Evolutionary conservation across 2,113 vertebrate genomes (phyloP), one percentile per base, ranked within the genome.

Genomic region (Pagrus major): DNA sequence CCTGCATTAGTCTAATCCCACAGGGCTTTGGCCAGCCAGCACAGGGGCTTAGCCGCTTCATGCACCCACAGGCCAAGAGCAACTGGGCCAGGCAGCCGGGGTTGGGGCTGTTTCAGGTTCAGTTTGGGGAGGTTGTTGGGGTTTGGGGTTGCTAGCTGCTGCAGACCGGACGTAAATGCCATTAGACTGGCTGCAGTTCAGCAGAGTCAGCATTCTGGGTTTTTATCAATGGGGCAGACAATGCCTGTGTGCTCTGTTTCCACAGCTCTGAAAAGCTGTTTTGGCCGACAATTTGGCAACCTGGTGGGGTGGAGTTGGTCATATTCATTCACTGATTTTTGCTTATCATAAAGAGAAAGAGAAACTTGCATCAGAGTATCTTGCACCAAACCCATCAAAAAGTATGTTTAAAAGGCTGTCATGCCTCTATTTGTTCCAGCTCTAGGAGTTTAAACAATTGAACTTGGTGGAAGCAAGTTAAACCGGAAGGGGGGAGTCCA

Each of bases 161-260:
- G 60, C 75, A 69, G 69, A 90, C 87, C 78, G 86, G 87, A 91
- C 76, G 51, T 85, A 78, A 68, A 85, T 68, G 76, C 27, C 11
- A 33, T 88, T 78, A 56, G 74, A 83, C 86, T 85, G 87, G 86
- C 84, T 41, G 54, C 41, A 27, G 76, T 89, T 86, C 77, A 87
- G 90, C 86, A 58, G 37, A 70, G 81, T 93, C 91, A 93, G 92
- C 92, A 86, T 83, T 92, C 80, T 86, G 65, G 56, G 59, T 61
- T 86, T 89, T 91, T 85, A 87, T 89, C 87, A 88, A 87, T 85
- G 80, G 72, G 44, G n/a, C 69, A 59, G 68, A 86, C 83, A 93
- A 88, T 81, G 78, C 51, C 72, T 52, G 73, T 61, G 58, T 51
- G 68, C 51, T 83, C 71, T 72, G 29, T 68, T 31, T 71, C 74